Percentiles rank a stretch among this genome's conserved stretches.
phyloP scores from a whole-genome alignment of 2,797 vertebrate genomes.

The Florisuga fusca region DNA sequence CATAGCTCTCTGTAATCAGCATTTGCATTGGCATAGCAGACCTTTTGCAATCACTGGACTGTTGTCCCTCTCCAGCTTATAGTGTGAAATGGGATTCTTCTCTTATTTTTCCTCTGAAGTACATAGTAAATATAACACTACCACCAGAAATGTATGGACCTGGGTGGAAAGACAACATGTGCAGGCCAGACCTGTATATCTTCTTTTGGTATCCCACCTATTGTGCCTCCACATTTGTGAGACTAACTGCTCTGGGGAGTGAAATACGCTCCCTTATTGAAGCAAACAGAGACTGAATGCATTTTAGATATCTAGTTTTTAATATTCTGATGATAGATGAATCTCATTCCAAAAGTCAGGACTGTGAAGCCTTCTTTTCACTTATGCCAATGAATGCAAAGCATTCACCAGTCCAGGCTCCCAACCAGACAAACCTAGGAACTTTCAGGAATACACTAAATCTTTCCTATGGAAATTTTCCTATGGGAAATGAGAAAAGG shows the following conservation, averaged over 20 bases:
- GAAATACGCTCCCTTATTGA: background rate
- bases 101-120: background rate
- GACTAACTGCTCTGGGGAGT: background rate
- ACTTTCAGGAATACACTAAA: background rate
- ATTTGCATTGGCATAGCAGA: background rate
- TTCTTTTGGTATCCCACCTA: background rate
- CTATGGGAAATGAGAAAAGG: background rate
- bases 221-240: background rate
- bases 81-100: background rate
- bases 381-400: background rate
- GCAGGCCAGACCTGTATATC: background rate
- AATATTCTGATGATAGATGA: background rate
- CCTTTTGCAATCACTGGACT: background rate
- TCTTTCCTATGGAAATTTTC: background rate
- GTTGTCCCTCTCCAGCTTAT: background rate
- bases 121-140: background rate
- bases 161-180: background rate
- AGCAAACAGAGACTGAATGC: background rate
- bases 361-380: background rate
- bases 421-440: background rate
- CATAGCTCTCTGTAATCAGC: background rate
- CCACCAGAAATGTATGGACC: background rate
- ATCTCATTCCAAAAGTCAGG: background rate
- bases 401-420: background rate
- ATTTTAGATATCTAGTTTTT: background rate